Evolutionary conservation across 2,888 invertebrate species (phyloP), one percentile per base, ranked within the genome.

Genomic region (Anaspis maculata): DNA sequence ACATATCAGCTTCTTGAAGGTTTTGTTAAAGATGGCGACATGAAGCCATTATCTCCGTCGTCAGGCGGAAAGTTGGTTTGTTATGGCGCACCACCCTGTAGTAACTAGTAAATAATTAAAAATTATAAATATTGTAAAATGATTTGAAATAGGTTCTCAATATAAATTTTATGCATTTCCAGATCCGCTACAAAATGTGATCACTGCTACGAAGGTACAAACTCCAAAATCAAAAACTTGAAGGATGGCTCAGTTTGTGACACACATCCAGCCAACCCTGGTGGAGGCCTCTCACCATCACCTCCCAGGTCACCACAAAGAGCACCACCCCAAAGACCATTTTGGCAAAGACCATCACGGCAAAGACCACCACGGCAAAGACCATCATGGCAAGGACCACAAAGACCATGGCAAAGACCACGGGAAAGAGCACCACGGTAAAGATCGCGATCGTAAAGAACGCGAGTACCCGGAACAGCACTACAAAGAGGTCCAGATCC

Each of bases 271-370:
- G 55, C 72, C 73, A 21, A 72, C 73, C 14, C 57, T 74, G 58
- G 57, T 73, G 56, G 73, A 74, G 59, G 69, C 75, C 13, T 69
- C 72, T 24, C 73, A 72, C 46, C 73, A 73, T 60, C 67, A 72
- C 46, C 61, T 69, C 29, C 71, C 70, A 34, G 70, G 71, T 50
- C 62, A 66, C 34, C 67, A 68, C 50, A 67, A 70, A 49, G 62
- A 69, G 36, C 66, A 68, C 50, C 68, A 69, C 47, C 59, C 45
- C 44, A 41, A 36, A 30, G 39, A 37, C 16, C 26, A 30, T 11
- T 25, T 32, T 31, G 40, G 42, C 10, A 56, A 56, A 32, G 54
- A 57, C 13, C 56, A 52, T 27, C 45, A 46, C 25, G 37, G 32
- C 9, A 45, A 42, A 15, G 39, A 39, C 9, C 28, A 38, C 15